A percentile compares a stretch with the other conserved stretches of the same genome.
Evolutionary conservation across 2,113 vertebrate genomes (phyloP).

Genomic region (Chaetops frenatus): DNA sequence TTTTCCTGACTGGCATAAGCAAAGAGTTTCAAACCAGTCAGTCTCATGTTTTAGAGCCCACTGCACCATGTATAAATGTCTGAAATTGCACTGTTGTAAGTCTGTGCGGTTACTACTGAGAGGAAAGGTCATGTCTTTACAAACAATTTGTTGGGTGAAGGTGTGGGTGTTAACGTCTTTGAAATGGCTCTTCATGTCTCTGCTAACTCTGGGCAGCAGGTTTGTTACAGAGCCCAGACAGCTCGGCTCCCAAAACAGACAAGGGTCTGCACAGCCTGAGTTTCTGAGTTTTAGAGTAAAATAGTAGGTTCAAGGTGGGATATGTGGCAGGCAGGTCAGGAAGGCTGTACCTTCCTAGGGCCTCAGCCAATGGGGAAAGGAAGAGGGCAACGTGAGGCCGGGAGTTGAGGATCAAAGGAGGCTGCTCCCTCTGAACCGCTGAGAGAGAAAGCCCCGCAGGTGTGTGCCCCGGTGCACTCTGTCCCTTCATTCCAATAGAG

Average conservation of each 20-base stretch:
- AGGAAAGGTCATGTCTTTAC: not conserved
- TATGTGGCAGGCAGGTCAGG: rapidly evolving
- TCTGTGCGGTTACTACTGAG: not conserved
- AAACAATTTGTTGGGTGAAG: no score
- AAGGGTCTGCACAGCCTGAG: not conserved
- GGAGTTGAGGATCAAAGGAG: not conserved
- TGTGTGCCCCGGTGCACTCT: rapidly evolving
- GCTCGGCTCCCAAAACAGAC: no score
- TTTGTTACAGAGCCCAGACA: not conserved
- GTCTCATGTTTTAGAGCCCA: not conserved
- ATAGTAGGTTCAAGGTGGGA: rapidly evolving
- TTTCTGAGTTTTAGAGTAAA: not conserved
- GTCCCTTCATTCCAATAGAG: not conserved
- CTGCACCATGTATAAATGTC: not conserved
- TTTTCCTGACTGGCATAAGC: not conserved
- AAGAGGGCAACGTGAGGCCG: rapidly evolving
- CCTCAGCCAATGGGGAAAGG: not conserved
- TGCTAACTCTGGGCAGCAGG: not conserved
- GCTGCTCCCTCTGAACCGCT: rapidly evolving
- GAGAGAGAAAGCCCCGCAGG: rapidly evolving
- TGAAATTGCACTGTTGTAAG: not conserved
- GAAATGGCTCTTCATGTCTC: not conserved
- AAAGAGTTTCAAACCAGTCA: not conserved
- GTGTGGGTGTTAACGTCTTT: rapidly evolving
- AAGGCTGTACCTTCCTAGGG: not conserved